Percentiles rank a stretch among this genome's conserved stretches.
Evolutionary conservation across 2,888 invertebrate species (phyloP).

Genomic region (Lochmaea crataegi): DNA sequence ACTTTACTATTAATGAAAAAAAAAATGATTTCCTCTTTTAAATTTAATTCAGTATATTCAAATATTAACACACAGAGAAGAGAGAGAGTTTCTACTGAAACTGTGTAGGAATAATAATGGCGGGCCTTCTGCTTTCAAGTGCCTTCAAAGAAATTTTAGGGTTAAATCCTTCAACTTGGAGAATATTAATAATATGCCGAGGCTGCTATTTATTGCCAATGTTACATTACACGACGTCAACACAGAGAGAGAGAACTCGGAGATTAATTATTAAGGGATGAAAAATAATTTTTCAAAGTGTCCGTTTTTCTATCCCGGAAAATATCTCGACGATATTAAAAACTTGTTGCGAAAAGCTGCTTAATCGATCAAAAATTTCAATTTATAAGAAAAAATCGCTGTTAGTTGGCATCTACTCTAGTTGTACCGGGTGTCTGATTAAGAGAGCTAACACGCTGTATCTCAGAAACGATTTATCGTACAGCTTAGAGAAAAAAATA

Average conservation of each 20-base stretch:
- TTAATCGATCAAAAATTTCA: too few relatives aligned
- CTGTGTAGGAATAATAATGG: conserved; percentile 2
- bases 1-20: too few relatives aligned
- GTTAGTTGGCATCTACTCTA: too few relatives aligned
- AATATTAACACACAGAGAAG: conserved; percentile 4
- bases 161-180: conserved; percentile 17
- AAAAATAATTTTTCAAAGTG: background rate
- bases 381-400: too few relatives aligned
- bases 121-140: conserved; percentile 11
- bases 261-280: conserved; percentile 13
- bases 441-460: too few relatives aligned
- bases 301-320: background rate
- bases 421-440: too few relatives aligned
- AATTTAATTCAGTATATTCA: background rate
- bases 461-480: too few relatives aligned
- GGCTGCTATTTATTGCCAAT: conserved; percentile 13
- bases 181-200: conserved; percentile 12
- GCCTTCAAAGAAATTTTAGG: conserved; percentile 8
- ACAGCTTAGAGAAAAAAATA: too few relatives aligned
- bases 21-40: background rate
- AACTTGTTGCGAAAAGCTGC: background rate
- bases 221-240: conserved; percentile 8
- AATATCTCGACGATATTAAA: background rate
- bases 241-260: background rate
- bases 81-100: background rate